Percentiles rank a stretch among this genome's conserved stretches.
Conservation (phyloP, 2,888 invertebrate species). For the Luperina nickerlii region DNA sequence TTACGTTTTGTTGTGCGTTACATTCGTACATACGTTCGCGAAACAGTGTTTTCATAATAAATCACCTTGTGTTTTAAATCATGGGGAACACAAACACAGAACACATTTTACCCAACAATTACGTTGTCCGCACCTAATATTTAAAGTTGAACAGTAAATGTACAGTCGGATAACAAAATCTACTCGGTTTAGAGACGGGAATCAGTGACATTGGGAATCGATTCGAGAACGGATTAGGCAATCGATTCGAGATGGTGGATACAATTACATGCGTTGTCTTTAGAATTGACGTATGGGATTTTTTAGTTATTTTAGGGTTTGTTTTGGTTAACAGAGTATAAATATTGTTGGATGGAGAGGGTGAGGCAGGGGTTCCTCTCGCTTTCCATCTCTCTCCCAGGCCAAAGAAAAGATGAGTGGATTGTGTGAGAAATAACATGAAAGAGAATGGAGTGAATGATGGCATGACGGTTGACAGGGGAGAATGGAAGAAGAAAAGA, state of each 20-base stretch:
- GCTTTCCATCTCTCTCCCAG: background rate
- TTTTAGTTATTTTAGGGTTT: background rate
- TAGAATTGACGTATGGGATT: constrained; percentile 1
- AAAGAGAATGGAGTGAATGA: background rate
- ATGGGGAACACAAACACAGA: constrained; percentile 56
- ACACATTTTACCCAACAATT: constrained; percentile 64
- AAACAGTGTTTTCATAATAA: constrained; percentile 61
- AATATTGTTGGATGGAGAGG: background rate
- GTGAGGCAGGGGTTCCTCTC: background rate
- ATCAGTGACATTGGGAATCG: constrained; percentile 39
- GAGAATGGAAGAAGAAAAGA: background rate
- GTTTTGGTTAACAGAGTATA: background rate
- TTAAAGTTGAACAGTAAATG: constrained; percentile 64
- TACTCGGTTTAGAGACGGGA: constrained; percentile 36
- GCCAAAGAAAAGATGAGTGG: background rate
- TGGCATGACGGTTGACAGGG: background rate
- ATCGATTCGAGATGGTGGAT: constrained; percentile 24
- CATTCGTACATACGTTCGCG: constrained; percentile 50
- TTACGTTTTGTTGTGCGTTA: constrained; percentile 28
- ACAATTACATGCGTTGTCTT: constrained; percentile 17
- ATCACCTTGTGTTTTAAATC: constrained; percentile 65
- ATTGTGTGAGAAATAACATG: background rate
- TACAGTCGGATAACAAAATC: constrained; percentile 58
- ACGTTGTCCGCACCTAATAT: constrained; percentile 69
- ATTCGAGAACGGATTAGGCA: constrained; percentile 22